These are phyloP conservation scores for Agrochola litura DNA, from an alignment of 2,888 invertebrate species.

Conservation along the genomic window DNA sequence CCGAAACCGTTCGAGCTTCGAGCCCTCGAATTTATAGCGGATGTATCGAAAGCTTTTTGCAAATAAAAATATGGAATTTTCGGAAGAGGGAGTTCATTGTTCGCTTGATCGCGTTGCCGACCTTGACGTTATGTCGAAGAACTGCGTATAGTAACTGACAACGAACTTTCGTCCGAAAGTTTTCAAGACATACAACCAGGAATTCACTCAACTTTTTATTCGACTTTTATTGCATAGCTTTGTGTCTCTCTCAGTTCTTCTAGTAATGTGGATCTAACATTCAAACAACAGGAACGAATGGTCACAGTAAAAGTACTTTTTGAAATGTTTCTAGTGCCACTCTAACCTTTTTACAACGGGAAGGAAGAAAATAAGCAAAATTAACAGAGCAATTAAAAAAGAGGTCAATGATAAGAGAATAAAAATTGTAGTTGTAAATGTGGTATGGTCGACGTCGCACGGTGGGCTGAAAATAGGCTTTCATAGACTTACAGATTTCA, in stretches of 20 bases:
- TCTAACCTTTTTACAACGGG: slow-evolving; percentile 15
- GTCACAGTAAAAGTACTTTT: slow-evolving; percentile 23
- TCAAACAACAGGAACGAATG: slow-evolving; percentile 25
- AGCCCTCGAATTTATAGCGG: slow-evolving; percentile 79
- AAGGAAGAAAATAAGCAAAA: slow-evolving; percentile 36
- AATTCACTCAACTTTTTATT: slow-evolving; percentile 37
- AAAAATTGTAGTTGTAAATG: slow-evolving; percentile 60
- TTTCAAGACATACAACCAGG: slow-evolving; percentile 38
- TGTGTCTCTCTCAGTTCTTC: slow-evolving; percentile 19
- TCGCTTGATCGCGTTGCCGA: slow-evolving; percentile 68
- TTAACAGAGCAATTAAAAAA: slow-evolving; percentile 64
- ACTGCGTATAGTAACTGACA: slow-evolving; percentile 39
- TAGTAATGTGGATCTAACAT: slow-evolving; percentile 30
- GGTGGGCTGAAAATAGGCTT: too few species aligned
- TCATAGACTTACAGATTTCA: too few species aligned
- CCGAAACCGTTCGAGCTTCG: slow-evolving; percentile 72
- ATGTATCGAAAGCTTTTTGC: slow-evolving; percentile 78
- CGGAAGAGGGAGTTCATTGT: slow-evolving; percentile 74
- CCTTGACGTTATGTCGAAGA: slow-evolving; percentile 69
- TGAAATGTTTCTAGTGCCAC: slow-evolving; percentile 16
- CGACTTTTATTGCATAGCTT: slow-evolving; percentile 35
- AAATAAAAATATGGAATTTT: slow-evolving; percentile 73
- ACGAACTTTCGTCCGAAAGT: slow-evolving; percentile 44
- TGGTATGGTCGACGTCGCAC: slow-evolving; percentile 40
- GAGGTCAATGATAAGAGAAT: slow-evolving; percentile 64